Percentiles rank a stretch among this genome's conserved stretches.
phyloP scores from a whole-genome alignment of 2,888 invertebrate genomes.

The Caenorhabditis sp. region DNA sequence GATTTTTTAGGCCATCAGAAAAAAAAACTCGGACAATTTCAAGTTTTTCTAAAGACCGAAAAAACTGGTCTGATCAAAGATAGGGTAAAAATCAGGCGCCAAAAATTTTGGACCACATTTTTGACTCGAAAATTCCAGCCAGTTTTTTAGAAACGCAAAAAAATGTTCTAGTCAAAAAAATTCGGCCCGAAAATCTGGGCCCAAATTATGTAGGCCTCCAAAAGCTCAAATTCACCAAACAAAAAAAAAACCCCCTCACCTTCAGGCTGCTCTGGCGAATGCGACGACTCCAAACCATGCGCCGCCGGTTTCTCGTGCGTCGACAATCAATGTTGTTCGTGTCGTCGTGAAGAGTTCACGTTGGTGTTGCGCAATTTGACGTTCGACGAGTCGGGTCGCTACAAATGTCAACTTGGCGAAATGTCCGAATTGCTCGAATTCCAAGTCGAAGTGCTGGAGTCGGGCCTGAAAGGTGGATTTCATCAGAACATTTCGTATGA shows the following conservation, averaged over 20 bases:
- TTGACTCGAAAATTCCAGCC: too few relatives aligned
- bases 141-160: too few relatives aligned
- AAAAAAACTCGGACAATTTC: too few relatives aligned
- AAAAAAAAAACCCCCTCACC: too few relatives aligned
- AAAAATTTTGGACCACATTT: too few relatives aligned
- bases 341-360: constrained; percentile 61
- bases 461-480: constrained; percentile 64
- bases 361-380: constrained; percentile 65
- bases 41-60: too few relatives aligned
- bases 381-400: constrained; percentile 64
- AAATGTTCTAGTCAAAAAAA: too few relatives aligned
- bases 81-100: too few relatives aligned
- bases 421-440: constrained; percentile 65
- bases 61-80: background rate
- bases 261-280: constrained; percentile 46
- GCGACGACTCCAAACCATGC: constrained; percentile 47
- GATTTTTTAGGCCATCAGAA: too few relatives aligned
- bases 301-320: constrained; percentile 45
- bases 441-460: constrained; percentile 67
- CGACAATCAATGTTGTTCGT: constrained; percentile 58
- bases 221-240: too few relatives aligned
- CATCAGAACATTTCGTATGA: constrained; percentile 67
- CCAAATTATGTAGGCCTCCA: too few relatives aligned
- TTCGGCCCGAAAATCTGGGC: too few relatives aligned
- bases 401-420: constrained; percentile 62